Base-by-base conservation (phyloP, 2,797 vertebrate genomes). In the Chloroceryle inda region DNA sequence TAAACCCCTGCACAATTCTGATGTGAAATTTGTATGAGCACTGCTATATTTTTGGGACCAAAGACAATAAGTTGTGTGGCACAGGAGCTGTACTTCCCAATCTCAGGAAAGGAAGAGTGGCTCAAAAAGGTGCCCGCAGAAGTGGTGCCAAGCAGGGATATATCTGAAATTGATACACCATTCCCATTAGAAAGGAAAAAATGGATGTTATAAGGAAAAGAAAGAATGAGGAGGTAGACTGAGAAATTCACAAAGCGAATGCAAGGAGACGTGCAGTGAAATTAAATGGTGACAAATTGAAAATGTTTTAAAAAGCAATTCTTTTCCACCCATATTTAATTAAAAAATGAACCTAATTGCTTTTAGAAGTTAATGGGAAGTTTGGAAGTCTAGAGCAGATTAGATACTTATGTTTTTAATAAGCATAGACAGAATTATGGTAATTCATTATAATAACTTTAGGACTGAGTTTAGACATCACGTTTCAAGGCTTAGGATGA, bases 331-430 rank as follows among this genome's bases (percentile, higher is more conserved):
- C 40, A 29, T 73, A 35, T 62, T 89, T 89, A 80, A 94, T 94
- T 88, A 10, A 53, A 76, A 68, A 64, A 63, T 40, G 58, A 81
- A 33, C 35, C 45, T 88, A 84, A 92, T 78, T 95, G 66, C 62
- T 88, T 75, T 68, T 75, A 38, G 74, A 82, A 93, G 59, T 85
- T 52, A 86, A 76, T 82, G 58, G 62, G 88, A 79, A 69, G 53
- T 78, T 89, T 87, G 63, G 44, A 72, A 90, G 80, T 53, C 74
- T 62, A 68, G 67, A 84, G 40, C 37, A 68, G 55, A 75, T 66
- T 11, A 61, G 74, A 63, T 76, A 11, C 56, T 75, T 75, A 5
- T 1, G 35, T 47, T 81, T 90, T 61, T 91, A 78, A 90, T 55
- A 94, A 52, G 47, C 44, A 9, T 49, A 58, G n/a, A 2, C 13